A percentile compares a stretch with the other conserved stretches of the same genome.
Evolutionary conservation across 1,140 invertebrate species (phyloP).

Genomic region (Drosophila tsacasi): DNA sequence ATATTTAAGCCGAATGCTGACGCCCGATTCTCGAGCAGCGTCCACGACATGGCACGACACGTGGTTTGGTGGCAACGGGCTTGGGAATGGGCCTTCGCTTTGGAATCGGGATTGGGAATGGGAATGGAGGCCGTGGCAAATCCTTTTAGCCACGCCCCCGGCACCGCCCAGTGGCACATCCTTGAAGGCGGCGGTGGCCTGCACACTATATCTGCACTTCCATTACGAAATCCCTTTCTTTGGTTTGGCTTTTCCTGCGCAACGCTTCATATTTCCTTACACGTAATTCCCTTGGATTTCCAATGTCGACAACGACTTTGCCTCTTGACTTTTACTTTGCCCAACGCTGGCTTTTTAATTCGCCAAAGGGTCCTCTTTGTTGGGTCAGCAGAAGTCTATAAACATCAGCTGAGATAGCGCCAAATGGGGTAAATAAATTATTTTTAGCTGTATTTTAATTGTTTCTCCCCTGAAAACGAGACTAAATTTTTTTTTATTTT

Average conservation of each 20-base stretch:
- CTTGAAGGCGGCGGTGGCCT: conserved; percentile 60
- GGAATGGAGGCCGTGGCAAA: conserved; percentile 53
- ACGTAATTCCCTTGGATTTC: conserved; percentile 71
- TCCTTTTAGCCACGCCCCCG: conserved; percentile 67
- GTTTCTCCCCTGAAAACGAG: conserved; percentile 10
- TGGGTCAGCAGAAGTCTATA: conserved; percentile 34
- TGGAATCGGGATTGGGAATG: neutral
- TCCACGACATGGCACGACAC: conserved; percentile 67
- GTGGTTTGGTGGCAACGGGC: conserved; percentile 58
- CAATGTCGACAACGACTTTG: conserved; percentile 49
- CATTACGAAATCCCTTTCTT: conserved; percentile 59
- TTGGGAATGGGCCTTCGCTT: conserved; percentile 1
- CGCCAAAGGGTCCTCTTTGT: conserved; percentile 5
- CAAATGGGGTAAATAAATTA: conserved; percentile 50
- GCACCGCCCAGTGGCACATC: conserved; percentile 49
- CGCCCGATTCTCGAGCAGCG: conserved; percentile 51
- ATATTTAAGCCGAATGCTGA: conserved; percentile 73
- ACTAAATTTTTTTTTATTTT: conserved; percentile 36
- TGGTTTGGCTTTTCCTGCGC: conserved; percentile 35
- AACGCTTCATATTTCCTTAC: conserved; percentile 71
- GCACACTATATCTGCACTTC: conserved; percentile 53
- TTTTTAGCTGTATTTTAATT: conserved; percentile 31
- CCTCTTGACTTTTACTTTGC: conserved; percentile 47
- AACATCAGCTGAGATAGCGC: conserved; percentile 42
- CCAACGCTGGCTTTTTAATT: conserved; percentile 43